phyloP scores from a whole-genome alignment of 30 jellyfish, hydroid and myxozoan genomes.

The Aurelia coerulea region DNA sequence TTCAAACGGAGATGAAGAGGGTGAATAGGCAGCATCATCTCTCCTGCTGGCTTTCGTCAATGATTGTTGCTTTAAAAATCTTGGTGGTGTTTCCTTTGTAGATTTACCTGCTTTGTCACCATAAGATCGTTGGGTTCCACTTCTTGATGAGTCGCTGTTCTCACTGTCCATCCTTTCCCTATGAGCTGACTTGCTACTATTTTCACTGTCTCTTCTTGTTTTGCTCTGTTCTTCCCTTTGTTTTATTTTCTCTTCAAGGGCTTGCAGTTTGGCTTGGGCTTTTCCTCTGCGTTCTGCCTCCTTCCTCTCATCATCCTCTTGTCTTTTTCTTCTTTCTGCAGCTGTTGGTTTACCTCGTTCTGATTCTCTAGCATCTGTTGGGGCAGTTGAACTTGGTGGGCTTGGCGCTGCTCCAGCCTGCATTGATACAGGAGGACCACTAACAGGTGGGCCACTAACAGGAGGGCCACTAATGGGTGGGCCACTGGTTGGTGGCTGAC shows the following conservation, averaged over 20 bases:
- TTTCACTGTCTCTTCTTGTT: slow-evolving; percentile 53
- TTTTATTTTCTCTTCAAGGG: slow-evolving; percentile 75
- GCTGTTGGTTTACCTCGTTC: slow-evolving; percentile 7
- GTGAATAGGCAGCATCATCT: slow-evolving; percentile 26
- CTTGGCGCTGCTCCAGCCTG: neutral
- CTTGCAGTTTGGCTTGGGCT: slow-evolving; percentile 70
- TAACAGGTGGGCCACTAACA: neutral
- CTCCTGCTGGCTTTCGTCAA: slow-evolving; percentile 34
- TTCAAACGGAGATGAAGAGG: slow-evolving; percentile 54
- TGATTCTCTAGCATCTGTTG: slow-evolving; percentile 8
- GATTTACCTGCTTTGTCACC: slow-evolving; percentile 30
- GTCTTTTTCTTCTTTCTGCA: slow-evolving; percentile 39
- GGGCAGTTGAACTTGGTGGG: slow-evolving; percentile 2
- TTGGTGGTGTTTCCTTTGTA: slow-evolving; percentile 83
- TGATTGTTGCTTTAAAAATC: slow-evolving; percentile 77
- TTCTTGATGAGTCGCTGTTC: slow-evolving; percentile 78
- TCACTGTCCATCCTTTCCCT: slow-evolving; percentile 85
- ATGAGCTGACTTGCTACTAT: slow-evolving; percentile 35
- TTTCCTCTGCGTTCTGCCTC: slow-evolving; percentile 66
- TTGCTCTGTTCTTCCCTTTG: slow-evolving; percentile 51
- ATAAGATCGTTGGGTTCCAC: slow-evolving; percentile 60
- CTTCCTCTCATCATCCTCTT: slow-evolving; percentile 38
- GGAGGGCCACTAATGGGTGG: slow-evolving; percentile 6
- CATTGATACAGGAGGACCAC: neutral
- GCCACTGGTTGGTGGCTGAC: slow-evolving; percentile 14